Base-by-base conservation (phyloP, 1,140 invertebrate species). In the Neuroterus valhalla region DNA sequence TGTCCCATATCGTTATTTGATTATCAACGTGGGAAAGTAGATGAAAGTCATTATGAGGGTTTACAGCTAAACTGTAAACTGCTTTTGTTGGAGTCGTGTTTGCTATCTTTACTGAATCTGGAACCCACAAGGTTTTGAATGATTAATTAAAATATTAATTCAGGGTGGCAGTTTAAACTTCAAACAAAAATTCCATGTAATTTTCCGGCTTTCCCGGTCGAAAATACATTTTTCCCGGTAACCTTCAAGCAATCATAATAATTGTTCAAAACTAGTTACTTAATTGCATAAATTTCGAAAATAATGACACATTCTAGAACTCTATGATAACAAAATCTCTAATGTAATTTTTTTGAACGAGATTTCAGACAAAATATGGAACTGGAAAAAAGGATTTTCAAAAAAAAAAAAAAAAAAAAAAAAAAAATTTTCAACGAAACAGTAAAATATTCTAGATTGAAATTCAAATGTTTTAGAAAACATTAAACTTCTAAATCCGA, bases 1-100 rank as follows among this genome's bases (percentile, higher is more conserved):
- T 92, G 89, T 98, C 97, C 97, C 97, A 98, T 55, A 98, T 92
- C 62, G 92, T 93, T 62, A 97, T 94, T 79, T 93, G 92, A 84
- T 93, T 94, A 55, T 98, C 97, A 66, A 93, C 91, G 86, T 93
- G 96, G 44, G 96, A 96, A 69, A 96, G 96, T 8, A 98, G 83
- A 84, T 95, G 92, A 87, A 94, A 93, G 81, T 94, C 93, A 83
- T 94, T 94, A 83, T 94, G 91, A 15, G 94, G 93, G 86, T 97
- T 96, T 3, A 96, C 93, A 67, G 93, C 92, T 10, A 97, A 90
- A 50, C 96, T 96, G 87, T 94, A 94, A 14, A 98, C 96, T 66
- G 94, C 94, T 88, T 97, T 97, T 1, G 96, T 96, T 31, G 93
- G 91, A n/a, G 95, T 93, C 15, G 92, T 91, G 82, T 93, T 93